Evolutionary conservation across 2,888 invertebrate species (phyloP).

Genomic region (Endotricha flammealis): DNA sequence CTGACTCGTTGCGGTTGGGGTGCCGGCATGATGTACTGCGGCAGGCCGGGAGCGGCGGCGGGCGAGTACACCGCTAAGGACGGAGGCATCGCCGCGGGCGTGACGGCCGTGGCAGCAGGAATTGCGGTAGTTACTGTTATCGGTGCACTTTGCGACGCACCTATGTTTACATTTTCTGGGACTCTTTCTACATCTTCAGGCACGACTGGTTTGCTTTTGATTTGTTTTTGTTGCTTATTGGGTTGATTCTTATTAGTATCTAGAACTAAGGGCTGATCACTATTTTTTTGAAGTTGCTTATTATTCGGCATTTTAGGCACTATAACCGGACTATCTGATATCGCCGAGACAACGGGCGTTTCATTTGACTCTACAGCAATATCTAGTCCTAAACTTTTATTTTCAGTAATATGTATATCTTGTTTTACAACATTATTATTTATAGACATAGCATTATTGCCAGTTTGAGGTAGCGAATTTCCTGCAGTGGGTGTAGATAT

Average conservation of each 20-base stretch:
- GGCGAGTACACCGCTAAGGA: conserved; percentile 18
- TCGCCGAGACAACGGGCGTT: conserved; percentile 84
- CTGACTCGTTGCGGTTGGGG: conserved; percentile 53
- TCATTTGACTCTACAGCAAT: conserved; percentile 53
- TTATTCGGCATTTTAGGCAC: conserved; percentile 74
- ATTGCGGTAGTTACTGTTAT: conserved; percentile 24
- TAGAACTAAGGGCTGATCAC: conserved; percentile 57
- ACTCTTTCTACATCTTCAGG: conserved; percentile 48
- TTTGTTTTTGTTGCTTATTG: conserved; percentile 51
- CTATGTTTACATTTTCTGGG: conserved; percentile 26
- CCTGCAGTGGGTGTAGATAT: conserved; percentile 38
- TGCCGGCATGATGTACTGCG: conserved; percentile 13
- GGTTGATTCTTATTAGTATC: conserved; percentile 57
- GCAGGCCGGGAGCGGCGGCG: conserved; percentile 17
- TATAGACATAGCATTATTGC: conserved; percentile 54
- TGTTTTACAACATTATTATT: conserved; percentile 69
- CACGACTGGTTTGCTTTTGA: conserved; percentile 51
- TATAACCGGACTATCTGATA: conserved; percentile 82
- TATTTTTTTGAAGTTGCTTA: conserved; percentile 60
- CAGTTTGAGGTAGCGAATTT: conserved; percentile 52
- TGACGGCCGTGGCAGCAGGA: conserved; percentile 20
- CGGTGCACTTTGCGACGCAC: conserved; percentile 18
- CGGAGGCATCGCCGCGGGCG: conserved; percentile 18
- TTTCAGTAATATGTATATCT: conserved; percentile 64
- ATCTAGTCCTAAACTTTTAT: conserved; percentile 58